phyloP scores from a whole-genome alignment of 2,113 vertebrate species.

The Ammodytes dubius region DNA sequence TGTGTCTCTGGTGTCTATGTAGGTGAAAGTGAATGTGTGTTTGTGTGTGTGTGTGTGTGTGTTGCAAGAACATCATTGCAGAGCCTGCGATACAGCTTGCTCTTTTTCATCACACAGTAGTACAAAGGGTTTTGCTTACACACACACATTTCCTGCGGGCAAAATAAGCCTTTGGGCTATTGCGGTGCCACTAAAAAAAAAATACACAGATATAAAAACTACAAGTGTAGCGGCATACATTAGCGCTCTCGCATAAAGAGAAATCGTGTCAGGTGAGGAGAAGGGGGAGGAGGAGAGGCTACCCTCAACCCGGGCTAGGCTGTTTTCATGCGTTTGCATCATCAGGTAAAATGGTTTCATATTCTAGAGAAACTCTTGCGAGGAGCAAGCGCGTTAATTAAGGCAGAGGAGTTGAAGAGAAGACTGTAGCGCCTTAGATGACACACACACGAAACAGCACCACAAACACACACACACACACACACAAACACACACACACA shows the following conservation, averaged over 20 bases:
- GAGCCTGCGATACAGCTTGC: slow-evolving; percentile 63
- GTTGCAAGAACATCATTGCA: slow-evolving; percentile 60
- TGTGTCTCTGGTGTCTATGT: neutral
- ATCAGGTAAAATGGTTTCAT: slow-evolving; percentile 78
- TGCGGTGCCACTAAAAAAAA: slow-evolving; percentile 37
- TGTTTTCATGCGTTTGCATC: slow-evolving; percentile 82
- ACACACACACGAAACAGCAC: slow-evolving; percentile 26
- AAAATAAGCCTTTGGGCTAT: slow-evolving; percentile 74
- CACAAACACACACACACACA: neutral
- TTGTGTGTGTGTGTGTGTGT: slow-evolving; percentile 39
- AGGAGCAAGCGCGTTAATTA: slow-evolving; percentile 68
- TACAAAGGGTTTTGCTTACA: slow-evolving; percentile 79
- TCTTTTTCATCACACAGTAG: slow-evolving; percentile 73
- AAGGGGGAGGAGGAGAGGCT: slow-evolving; percentile 4
- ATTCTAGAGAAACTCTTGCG: slow-evolving; percentile 74
- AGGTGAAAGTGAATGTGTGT: slow-evolving; percentile 16
- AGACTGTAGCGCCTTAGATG: slow-evolving; percentile 45
- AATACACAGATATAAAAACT: slow-evolving; percentile 57
- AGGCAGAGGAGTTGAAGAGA: slow-evolving; percentile 49
- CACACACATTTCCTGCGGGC: slow-evolving; percentile 70
- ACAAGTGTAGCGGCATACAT: slow-evolving; percentile 57
- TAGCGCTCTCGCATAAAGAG: slow-evolving; percentile 52
- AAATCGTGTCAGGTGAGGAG: slow-evolving; percentile 67
- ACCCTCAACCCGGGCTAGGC: neutral
- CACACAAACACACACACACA: neutral